A percentile compares a stretch with the other conserved stretches of the same genome.
Conservation (phyloP, 1,140 invertebrate species). For the Marisa cornuarietis region DNA sequence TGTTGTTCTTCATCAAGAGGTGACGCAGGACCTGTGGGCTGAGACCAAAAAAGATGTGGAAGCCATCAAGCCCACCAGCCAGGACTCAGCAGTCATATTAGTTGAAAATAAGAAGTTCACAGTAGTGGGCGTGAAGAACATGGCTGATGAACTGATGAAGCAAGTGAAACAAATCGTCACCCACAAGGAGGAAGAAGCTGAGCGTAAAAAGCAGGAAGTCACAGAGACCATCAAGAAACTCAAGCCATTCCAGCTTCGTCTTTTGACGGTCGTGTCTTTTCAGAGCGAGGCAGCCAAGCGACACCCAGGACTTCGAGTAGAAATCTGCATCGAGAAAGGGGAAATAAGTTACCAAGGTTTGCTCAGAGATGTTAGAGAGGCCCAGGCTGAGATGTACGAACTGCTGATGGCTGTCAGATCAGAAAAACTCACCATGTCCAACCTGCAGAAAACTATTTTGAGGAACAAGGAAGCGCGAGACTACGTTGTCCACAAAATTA, state of each 20-base stretch:
- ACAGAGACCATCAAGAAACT: conserved; percentile 28
- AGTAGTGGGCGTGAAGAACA: conserved; percentile 32
- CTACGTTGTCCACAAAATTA: conserved; percentile 24
- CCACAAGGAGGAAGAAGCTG: conserved; percentile 23
- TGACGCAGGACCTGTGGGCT: conserved; percentile 34
- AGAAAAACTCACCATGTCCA: conserved; percentile 7
- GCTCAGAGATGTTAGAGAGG: conserved; percentile 28
- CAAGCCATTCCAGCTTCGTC: conserved; percentile 23
- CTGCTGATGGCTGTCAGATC: not conserved
- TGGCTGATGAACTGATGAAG: conserved; percentile 23
- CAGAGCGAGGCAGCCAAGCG: conserved; percentile 21
- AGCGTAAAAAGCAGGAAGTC: conserved; percentile 35
- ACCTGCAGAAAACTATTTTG: conserved; percentile 11
- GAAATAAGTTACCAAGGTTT: conserved; percentile 35
- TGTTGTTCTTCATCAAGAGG: conserved; percentile 7
- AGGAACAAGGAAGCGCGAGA: not conserved
- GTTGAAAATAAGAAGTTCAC: conserved; percentile 14
- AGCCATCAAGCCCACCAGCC: conserved; percentile 9
- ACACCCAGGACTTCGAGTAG: conserved; percentile 27
- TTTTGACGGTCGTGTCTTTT: conserved; percentile 28
- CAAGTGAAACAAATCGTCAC: conserved; percentile 20
- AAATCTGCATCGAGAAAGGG: conserved; percentile 18
- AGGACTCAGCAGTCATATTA: conserved; percentile 28
- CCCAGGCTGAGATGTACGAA: conserved; percentile 32
- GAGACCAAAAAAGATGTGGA: conserved; percentile 23